Evolutionary conservation across 2,888 invertebrate genomes (phyloP), one percentile per base, ranked within the genome.

Genomic region (Anoncus sp.): DNA sequence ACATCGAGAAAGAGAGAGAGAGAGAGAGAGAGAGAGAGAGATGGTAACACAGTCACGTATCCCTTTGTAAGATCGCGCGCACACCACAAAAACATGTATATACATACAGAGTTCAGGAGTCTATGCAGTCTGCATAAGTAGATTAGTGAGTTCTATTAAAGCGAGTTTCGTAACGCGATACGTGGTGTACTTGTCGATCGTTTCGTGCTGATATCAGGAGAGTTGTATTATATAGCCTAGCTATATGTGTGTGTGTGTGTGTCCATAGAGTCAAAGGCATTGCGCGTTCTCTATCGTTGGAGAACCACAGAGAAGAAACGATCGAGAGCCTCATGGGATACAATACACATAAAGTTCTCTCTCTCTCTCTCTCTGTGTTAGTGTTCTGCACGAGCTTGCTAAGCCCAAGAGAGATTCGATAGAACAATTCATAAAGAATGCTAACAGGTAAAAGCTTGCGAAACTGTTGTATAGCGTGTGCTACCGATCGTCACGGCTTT

Each of bases 81-180:
- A 31, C 43, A 27, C 9, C 27, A 22, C 16, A 16, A 49, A 55
- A n/a, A 45, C 18, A 57, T 38, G 7, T 31, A 43, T 57, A 22
- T 24, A 47, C 38, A 49, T 35, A 53, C 24, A 10, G 60, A 65
- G 72, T 57, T 57, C 72, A 65, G 57, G 24, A 74, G 76, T 73
- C 40, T 43, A 24, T 20, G 35, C 65, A 70, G 80, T 74, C 77
- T 70, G 79, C 79, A 79, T 77, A 77, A 81, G 78, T 81, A 74
- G 79, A 81, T 81, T 81, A 79, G 81, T 77, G 79, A 77, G 70
- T 77, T 77, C 79, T 80, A 80, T 77, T 81, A 81, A 77, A 77
- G 75, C 79, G 47, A 73, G 79, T 81, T 81, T 79, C 79, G 81
- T 81, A 81, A 77, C 79, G 77, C 79, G 77, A 79, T 81, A 81